Conservation (phyloP, 2,888 invertebrate species). For the Notocelia uddmanniana region DNA sequence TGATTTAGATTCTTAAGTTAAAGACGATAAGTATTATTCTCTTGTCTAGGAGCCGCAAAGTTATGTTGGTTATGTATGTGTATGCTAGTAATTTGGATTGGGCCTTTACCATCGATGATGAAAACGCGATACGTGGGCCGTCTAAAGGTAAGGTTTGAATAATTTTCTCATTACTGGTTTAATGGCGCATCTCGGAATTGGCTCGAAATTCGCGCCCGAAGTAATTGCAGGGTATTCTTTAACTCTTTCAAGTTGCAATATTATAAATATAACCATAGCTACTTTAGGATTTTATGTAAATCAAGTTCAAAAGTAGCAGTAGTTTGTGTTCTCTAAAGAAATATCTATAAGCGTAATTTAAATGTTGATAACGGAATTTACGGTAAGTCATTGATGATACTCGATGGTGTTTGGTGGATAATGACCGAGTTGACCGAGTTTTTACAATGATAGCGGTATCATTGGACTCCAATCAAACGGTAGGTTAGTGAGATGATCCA, state of each 20-base stretch:
- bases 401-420: constrained; percentile 34
- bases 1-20: constrained; percentile 9
- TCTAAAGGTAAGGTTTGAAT: constrained; percentile 61
- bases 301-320: constrained; percentile 5
- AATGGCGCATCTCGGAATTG: constrained; percentile 70
- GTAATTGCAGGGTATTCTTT: constrained; percentile 47
- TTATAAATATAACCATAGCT: constrained; percentile 4
- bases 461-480: constrained; percentile 34
- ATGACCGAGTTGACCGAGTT: constrained; percentile 37
- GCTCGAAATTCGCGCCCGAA: constrained; percentile 63
- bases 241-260: constrained; percentile 34
- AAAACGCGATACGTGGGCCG: constrained; percentile 67
- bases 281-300: constrained; percentile 13
- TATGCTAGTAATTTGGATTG: constrained; percentile 49
- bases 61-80: constrained; percentile 32
- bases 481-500: constrained; percentile 34
- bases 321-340: constrained; percentile 8
- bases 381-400: constrained; percentile 26
- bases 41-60: constrained; percentile 7
- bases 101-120: constrained; percentile 65
- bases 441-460: constrained; percentile 40
- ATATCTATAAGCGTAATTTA: constrained; percentile 30
- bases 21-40: constrained; percentile 7
- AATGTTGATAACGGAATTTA: constrained; percentile 34
- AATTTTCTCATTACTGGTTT: constrained; percentile 72